A percentile compares a stretch with the other conserved stretches of the same genome.
phyloP scores from a whole-genome alignment of 2,797 vertebrate genomes.

The Enteromius fasciolatus region DNA sequence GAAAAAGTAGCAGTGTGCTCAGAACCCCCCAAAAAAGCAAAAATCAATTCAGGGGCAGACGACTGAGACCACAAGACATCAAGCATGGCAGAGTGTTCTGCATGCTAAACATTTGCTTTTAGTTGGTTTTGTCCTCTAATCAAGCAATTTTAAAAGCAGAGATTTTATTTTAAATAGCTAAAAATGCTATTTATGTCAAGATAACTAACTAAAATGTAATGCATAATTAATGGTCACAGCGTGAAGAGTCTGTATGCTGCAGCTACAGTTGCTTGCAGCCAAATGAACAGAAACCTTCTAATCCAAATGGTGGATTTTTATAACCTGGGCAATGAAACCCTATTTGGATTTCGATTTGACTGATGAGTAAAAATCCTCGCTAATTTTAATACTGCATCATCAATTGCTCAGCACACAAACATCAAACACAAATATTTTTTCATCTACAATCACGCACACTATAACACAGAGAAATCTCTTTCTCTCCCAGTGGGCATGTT shows the following conservation, averaged over 20 bases:
- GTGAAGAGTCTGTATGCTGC: background rate
- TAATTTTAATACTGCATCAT: background rate
- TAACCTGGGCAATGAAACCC: slow-evolving; percentile 2
- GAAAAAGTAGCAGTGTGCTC: background rate
- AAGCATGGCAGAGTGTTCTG: background rate
- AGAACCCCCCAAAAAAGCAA: background rate
- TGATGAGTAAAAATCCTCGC: background rate
- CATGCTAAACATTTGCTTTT: slow-evolving; percentile 20
- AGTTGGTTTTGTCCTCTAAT: slow-evolving; percentile 1
- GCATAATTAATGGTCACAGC: background rate
- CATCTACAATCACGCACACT: slow-evolving; percentile 30
- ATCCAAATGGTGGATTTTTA: background rate
- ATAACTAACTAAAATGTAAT: slow-evolving; percentile 4
- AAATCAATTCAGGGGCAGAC: background rate
- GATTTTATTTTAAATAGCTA: background rate
- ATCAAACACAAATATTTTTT: slow-evolving; percentile 32
- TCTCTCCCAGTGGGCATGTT: slow-evolving; percentile 29
- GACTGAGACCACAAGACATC: slow-evolving; percentile 1
- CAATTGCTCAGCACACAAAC: background rate
- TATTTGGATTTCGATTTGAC: slow-evolving; percentile 8
- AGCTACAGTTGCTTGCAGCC: background rate
- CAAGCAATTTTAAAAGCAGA: background rate
- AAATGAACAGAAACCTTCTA: background rate
- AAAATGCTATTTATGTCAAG: background rate
- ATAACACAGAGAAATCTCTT: slow-evolving; percentile 34